Base-by-base conservation (phyloP, 2,888 invertebrate species). In the Loripinus fragilis region DNA sequence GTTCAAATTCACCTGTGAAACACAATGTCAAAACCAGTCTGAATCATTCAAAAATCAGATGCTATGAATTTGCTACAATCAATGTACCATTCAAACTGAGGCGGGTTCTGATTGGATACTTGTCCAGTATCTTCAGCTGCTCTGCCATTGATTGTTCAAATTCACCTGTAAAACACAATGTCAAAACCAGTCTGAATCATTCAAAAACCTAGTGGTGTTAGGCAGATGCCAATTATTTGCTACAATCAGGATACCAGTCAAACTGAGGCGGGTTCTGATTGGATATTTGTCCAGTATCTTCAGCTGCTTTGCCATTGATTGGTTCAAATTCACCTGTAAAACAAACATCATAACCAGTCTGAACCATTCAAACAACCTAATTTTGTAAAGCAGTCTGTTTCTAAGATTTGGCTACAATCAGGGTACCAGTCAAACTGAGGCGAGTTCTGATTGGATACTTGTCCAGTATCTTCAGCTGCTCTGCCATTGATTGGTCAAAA, bases 371-470 rank as follows among this genome's bases (percentile, higher is more conserved):
- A n/a, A n/a, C n/a, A n/a, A n/a, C n/a, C n/a, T n/a, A n/a, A n/a
- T n/a, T n/a, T n/a, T n/a, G n/a, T n/a, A n/a, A n/a, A n/a, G n/a
- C n/a, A n/a, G n/a, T n/a, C n/a, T n/a, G n/a, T n/a, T n/a, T n/a
- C n/a, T n/a, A n/a, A n/a, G n/a, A n/a, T n/a, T n/a, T 81, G 5
- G 92, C 94, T 17, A 94, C 94, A n/a, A 94, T 88, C 66, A 94
- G 86, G 0, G 94, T 94, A 15, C 94, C 94, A 0, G 89, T 90
- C 48, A 94, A 85, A 78, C 89, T 91, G 41, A 94, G 84, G 1
- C 93, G 78, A 0, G 93, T 93, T 74, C 86, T 90, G 79, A 93
- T 89, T 38, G 93, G 92, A 83, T 91, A 89, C 67, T 90, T 75
- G 73, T 85, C 78, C 64, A 94, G 85, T 41, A 86, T 79, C 10